Percentiles rank a stretch among this genome's conserved stretches.
phyloP scores from a whole-genome alignment of 35 echinoderm and acorn worm species.

The Chiridota heheva region DNA sequence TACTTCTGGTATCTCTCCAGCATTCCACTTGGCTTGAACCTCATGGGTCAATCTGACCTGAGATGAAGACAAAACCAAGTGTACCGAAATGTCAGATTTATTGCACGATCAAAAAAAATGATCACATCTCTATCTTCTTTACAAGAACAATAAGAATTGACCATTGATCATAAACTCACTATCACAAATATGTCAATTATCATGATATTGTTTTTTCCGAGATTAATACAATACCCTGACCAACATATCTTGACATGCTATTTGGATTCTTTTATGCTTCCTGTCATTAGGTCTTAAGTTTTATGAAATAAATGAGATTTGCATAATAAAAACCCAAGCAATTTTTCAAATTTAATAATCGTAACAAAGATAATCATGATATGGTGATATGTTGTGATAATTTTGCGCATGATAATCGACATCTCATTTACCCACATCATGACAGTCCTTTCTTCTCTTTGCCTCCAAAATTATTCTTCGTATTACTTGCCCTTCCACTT shows the following conservation, averaged over 20 bases:
- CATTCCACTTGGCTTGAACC: constrained; percentile 58
- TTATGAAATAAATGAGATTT: no score
- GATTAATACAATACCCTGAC: neutral
- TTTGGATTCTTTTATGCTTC: neutral
- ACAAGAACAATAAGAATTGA: neutral
- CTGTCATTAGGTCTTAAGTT: no score
- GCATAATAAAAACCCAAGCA: no score
- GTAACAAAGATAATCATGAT: no score
- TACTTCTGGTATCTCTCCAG: constrained; percentile 54
- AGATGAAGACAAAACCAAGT: neutral
- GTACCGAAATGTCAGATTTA: neutral
- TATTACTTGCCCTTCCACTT: no score
- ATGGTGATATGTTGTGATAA: no score
- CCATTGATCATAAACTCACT: neutral
- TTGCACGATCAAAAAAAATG: neutral
- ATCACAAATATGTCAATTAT: neutral
- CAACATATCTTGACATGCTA: no score
- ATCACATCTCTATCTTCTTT: neutral
- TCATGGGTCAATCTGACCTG: constrained; percentile 66
- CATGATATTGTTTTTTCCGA: neutral
- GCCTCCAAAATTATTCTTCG: no score
- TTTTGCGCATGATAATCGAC: no score
- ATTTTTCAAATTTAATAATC: no score
- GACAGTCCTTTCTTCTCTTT: no score
- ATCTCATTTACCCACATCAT: no score